Evolutionary conservation across 2,113 vertebrate genomes (phyloP).

Genomic region (Chaetura pelagica): DNA sequence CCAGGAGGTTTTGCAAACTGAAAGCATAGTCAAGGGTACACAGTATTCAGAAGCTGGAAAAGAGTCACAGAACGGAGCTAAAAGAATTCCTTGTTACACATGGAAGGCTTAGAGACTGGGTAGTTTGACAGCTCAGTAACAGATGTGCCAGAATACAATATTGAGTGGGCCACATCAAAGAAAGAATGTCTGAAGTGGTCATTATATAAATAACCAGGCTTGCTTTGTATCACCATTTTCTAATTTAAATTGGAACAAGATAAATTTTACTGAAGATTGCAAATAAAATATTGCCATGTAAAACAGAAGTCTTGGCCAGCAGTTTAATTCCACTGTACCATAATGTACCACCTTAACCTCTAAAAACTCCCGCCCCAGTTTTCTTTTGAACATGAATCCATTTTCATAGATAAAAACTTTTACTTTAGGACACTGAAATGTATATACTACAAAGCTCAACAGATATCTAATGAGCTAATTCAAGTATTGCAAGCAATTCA

Average conservation of each 20-base stretch:
- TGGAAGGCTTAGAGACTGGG: not conserved
- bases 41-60: not conserved
- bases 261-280: not conserved
- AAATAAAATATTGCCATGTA: not conserved
- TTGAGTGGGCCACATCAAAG: not conserved
- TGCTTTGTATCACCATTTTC: not conserved
- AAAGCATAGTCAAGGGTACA: not conserved
- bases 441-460: not conserved
- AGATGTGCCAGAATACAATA: not conserved
- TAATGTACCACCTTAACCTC: not conserved
- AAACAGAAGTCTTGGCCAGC: not conserved
- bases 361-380: not conserved
- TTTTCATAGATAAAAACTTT: not conserved
- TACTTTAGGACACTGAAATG: not conserved
- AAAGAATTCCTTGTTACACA: not conserved
- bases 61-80: not conserved
- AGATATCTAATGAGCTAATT: not conserved
- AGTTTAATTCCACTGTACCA: not conserved
- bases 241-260: not conserved
- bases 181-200: not conserved
- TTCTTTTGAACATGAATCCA: not conserved
- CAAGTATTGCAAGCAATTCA: not conserved
- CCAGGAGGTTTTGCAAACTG: not conserved
- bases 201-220: not conserved
- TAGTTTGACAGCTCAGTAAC: not conserved